Conservation (phyloP, 92 coral and sea anemone genomes). For the Scolanthus callimorphus region DNA sequence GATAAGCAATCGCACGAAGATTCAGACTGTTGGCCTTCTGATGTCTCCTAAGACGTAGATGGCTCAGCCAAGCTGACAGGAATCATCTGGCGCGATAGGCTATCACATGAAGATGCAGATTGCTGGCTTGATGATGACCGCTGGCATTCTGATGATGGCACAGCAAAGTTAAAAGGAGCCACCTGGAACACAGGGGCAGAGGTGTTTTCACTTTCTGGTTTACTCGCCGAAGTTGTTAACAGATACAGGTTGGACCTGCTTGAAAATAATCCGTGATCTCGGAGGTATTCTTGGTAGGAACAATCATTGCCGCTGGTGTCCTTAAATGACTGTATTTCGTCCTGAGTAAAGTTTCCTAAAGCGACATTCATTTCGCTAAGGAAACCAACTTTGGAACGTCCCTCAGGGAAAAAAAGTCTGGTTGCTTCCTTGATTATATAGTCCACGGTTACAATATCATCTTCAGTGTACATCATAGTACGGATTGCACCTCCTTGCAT, state of each 20-base stretch:
- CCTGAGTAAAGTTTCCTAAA: constrained; percentile 13
- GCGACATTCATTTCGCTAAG: constrained; percentile 6
- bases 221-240: constrained; percentile 10
- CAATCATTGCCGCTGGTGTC: constrained; percentile 26
- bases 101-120: background rate
- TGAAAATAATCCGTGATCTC: constrained; percentile 24
- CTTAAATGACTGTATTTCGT: constrained; percentile 3
- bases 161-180: background rate
- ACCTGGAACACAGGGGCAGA: background rate
- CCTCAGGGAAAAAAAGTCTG: constrained; percentile 13
- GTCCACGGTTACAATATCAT: constrained; percentile 13
- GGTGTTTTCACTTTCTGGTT: background rate
- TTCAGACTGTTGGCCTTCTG: too few species aligned
- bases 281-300: constrained; percentile 16
- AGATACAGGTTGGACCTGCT: constrained; percentile 11
- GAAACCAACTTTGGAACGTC: constrained; percentile 7
- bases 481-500: constrained; percentile 19
- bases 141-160: too few species aligned
- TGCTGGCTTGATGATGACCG: background rate
- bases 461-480: constrained; percentile 9
- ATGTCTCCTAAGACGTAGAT: too few species aligned
- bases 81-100: background rate
- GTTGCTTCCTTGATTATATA: constrained; percentile 6
- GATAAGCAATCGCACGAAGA: too few species aligned
- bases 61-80: too few species aligned